Conservation (phyloP, 1,140 invertebrate genomes). For the Xylocopa sonorina region DNA sequence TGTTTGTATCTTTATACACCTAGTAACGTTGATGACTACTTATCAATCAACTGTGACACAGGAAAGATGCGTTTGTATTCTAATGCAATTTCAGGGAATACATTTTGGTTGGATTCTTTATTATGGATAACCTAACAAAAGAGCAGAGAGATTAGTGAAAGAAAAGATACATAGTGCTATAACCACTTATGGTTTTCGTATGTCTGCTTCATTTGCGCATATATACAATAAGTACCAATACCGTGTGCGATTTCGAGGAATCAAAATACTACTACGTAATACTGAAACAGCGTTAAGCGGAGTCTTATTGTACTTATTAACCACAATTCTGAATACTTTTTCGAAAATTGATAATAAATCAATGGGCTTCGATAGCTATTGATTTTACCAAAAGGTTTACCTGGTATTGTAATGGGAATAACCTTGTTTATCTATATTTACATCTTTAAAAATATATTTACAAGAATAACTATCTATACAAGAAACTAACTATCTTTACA, state of each 20-base stretch:
- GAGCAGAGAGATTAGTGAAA: no score
- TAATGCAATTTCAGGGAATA: constrained; percentile 19
- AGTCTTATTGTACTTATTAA: no score
- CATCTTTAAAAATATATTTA: no score
- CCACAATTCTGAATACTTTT: no score
- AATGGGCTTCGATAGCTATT: no score
- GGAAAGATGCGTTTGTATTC: constrained; percentile 22
- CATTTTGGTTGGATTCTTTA: constrained; percentile 34
- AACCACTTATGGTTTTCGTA: constrained; percentile 20
- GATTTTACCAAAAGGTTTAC: no score
- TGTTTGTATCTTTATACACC: neutral
- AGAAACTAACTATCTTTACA: no score
- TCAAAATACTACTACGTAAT: constrained; percentile 23
- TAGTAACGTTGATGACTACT: constrained; percentile 20
- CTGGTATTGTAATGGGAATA: no score
- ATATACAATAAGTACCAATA: constrained; percentile 24
- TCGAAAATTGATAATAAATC: no score
- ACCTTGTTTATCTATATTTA: no score
- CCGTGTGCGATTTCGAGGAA: constrained; percentile 22
- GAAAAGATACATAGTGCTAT: no score
- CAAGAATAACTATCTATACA: no score
- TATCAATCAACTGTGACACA: constrained; percentile 28
- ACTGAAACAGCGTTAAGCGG: constrained; percentile 28
- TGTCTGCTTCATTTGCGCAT: constrained; percentile 21
- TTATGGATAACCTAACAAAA: constrained; percentile 32